Conservation (phyloP, 2,113 vertebrate species). For the Fregata magnificens region DNA sequence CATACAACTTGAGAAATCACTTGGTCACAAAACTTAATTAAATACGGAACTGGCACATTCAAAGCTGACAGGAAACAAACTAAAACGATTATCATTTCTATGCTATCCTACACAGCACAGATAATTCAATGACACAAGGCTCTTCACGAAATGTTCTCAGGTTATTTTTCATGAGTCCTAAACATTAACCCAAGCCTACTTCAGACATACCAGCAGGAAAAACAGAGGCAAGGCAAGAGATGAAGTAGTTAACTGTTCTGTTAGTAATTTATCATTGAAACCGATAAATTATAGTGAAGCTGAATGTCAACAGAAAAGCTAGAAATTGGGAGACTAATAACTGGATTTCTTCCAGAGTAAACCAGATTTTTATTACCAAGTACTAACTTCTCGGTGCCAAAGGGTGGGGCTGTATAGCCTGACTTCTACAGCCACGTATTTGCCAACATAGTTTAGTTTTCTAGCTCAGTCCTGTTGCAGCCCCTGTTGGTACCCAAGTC, state of each 20-base stretch:
- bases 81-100: not conserved
- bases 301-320: constrained; percentile 3
- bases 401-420: constrained; percentile 7
- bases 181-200: not conserved
- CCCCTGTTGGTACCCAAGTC: not conserved
- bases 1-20: constrained; percentile 35
- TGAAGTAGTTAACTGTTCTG: not conserved
- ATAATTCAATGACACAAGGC: not conserved
- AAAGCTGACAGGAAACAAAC: constrained; percentile 12
- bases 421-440: not conserved
- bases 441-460: not conserved
- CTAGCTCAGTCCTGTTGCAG: not conserved
- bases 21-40: constrained; percentile 56
- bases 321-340: not conserved
- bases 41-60: constrained; percentile 24
- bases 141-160: not conserved
- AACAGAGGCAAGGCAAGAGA: not conserved
- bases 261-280: not conserved
- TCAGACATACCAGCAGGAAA: not conserved
- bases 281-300: not conserved
- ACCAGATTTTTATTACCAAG: constrained; percentile 2
- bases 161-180: not conserved
- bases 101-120: not conserved
- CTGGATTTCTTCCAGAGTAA: not conserved
- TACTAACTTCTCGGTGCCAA: constrained; percentile 5